Percentiles rank a stretch among this genome's conserved stretches.
phyloP scores from a whole-genome alignment of 2,888 invertebrate genomes.

The Drosophila leonis region DNA sequence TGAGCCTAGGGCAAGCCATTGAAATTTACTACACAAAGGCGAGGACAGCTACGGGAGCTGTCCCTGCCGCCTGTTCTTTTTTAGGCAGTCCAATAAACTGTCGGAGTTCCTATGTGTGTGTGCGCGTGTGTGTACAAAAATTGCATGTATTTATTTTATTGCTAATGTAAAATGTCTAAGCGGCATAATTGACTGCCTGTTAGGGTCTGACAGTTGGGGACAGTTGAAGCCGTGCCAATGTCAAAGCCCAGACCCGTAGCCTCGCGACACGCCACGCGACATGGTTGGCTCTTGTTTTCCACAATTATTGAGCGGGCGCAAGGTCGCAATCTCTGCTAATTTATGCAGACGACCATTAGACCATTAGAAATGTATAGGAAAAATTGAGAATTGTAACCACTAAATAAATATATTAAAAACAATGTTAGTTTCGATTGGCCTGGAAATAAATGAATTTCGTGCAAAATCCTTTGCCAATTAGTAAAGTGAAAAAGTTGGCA shows the following conservation, averaged over 20 bases:
- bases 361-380: not conserved
- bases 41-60: conserved; percentile 21
- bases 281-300: conserved; percentile 46
- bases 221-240: conserved; percentile 21
- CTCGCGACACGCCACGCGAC: conserved; percentile 43
- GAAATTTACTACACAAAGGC: conserved; percentile 18
- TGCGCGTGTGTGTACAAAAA: conserved; percentile 5
- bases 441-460: conserved; percentile 9
- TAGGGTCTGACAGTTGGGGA: conserved; percentile 16
- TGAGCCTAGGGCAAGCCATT: conserved; percentile 62
- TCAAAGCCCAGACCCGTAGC: conserved; percentile 6
- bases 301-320: conserved; percentile 45
- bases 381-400: not conserved
- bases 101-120: conserved; percentile 19
- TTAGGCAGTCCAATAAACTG: conserved; percentile 40
- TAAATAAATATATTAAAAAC: not conserved
- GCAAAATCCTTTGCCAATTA: conserved; percentile 32
- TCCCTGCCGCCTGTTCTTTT: conserved; percentile 8
- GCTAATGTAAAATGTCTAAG: conserved; percentile 71
- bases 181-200: conserved; percentile 72
- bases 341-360: conserved; percentile 36
- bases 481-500: conserved; percentile 60
- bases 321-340: conserved; percentile 47
- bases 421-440: not conserved
- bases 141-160: conserved; percentile 61